Evolutionary conservation across 2,888 invertebrate species (phyloP).

Genomic region (Leptopilina myrica): DNA sequence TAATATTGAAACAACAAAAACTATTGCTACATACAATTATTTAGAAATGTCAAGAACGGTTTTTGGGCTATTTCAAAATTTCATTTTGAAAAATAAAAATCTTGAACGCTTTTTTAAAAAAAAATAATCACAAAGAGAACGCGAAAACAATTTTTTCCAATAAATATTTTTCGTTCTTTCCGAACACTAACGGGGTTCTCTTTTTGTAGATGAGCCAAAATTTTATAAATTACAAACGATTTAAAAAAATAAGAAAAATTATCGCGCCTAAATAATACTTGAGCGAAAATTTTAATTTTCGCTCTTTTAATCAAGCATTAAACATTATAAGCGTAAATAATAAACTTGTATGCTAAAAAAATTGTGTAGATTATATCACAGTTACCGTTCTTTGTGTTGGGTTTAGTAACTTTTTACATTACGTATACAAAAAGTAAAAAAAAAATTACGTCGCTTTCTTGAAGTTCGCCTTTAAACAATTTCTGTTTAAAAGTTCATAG

Average conservation of each 20-base stretch:
- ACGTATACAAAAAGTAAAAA: constrained; percentile 45
- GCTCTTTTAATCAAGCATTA: background rate
- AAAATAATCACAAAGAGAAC: background rate
- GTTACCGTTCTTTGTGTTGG: constrained; percentile 15
- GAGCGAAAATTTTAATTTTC: background rate
- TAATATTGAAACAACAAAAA: background rate
- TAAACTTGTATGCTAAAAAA: background rate
- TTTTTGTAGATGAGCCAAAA: background rate
- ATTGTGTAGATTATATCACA: background rate
- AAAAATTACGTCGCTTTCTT: constrained; percentile 32
- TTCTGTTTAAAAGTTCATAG: no score
- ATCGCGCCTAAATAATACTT: background rate
- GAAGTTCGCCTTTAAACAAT: no score
- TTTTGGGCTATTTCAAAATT: background rate
- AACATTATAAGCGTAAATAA: constrained; percentile 1
- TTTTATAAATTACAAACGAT: background rate
- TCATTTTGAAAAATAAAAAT: background rate
- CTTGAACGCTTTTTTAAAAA: background rate
- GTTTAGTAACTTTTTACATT: background rate
- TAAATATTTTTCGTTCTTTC: background rate
- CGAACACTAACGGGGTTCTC: no score
- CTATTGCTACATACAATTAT: background rate
- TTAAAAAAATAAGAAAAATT: background rate
- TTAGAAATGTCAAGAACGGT: background rate
- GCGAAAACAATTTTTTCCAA: background rate